Evolutionary conservation across 2,797 vertebrate genomes (phyloP).

Genomic region (Neosilurus mollespiculum): DNA sequence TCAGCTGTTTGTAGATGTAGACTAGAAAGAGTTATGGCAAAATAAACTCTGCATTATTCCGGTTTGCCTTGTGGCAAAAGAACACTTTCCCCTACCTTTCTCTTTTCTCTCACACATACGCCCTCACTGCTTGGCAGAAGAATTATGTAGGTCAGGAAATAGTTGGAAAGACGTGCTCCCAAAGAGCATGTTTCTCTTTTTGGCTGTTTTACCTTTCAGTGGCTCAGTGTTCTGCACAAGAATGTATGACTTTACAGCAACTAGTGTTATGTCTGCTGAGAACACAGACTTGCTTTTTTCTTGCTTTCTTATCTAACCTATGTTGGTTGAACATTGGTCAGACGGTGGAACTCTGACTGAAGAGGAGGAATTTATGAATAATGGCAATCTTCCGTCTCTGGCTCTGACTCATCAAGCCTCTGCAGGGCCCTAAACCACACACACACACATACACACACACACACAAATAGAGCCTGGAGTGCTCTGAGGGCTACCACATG

Average conservation of each 20-base stretch:
- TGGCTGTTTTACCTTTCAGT: conserved; percentile 28
- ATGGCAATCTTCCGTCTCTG: conserved; percentile 47
- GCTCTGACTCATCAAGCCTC: conserved; percentile 57
- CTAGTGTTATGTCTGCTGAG: conserved; percentile 43
- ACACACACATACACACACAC: conserved; percentile 32
- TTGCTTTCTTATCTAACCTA: conserved; percentile 6
- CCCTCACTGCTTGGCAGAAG: conserved; percentile 40
- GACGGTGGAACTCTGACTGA: conserved; percentile 8
- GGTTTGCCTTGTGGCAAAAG: conserved; percentile 37
- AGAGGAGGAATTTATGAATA: conserved; percentile 48
- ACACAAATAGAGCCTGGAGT: conserved; percentile 55
- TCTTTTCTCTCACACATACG: conserved; percentile 12
- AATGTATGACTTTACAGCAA: conserved; percentile 22
- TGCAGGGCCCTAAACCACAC: conserved; percentile 45
- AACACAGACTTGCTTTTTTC: conserved; percentile 9
- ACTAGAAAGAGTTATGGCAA: conserved; percentile 35
- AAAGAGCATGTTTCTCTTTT: conserved; percentile 37
- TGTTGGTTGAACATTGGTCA: conserved; percentile 20
- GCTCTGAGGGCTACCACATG: conserved; percentile 47
- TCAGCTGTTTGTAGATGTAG: conserved; percentile 53
- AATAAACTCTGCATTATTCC: conserved; percentile 49
- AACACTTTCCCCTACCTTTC: conserved; percentile 14
- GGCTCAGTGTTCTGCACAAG: neutral
- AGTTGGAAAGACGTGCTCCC: conserved; percentile 37
- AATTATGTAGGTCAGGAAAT: conserved; percentile 56